Evolutionary conservation across 1,140 invertebrate genomes (phyloP), one percentile per base, ranked within the genome.

Genomic region (Elymnias hypermnestra): DNA sequence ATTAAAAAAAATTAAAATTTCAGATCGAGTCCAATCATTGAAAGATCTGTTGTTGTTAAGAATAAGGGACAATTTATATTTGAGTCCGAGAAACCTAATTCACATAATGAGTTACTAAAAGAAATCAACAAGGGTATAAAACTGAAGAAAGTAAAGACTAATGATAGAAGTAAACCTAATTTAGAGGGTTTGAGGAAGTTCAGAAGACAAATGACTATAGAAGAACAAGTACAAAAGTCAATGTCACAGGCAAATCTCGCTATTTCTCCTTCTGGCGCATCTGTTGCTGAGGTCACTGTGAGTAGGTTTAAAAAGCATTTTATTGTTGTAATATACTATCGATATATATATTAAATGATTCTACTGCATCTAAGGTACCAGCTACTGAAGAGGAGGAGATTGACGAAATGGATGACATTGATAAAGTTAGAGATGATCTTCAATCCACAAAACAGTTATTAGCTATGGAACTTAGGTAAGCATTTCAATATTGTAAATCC

Each of bases 381-480:
- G 53, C 87, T 8, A 57, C 88, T 25, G 87, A 90, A 50, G 85
- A 89, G 23, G 90, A 90, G 35, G 91, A 93, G 61, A 89, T 91
- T 12, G 93, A 94, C 65, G 94, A 95, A 57, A 90, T 94, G 89
- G 94, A 97, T 53, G 94, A 97, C 57, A 96, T 96, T 57, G 94
- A 96, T 63, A 94, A 93, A 70, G 91, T 95, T n/a, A 89, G 95
- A 47, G 95, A 97, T 62, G 95, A 96, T 76, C 87, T 97, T 22
- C 95, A 96, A 72, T 95, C 94, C 43, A 95, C 94, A 1, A 97
- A 97, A 83, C 94, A 96, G 83, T 92, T 96, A 88, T 83, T 97
- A 48, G 94, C 94, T 1, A 86, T 95, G 28, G 95, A 97, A 83
- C 81, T 96, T 50, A 89, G 84, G 84, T 85, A 67, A 57, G 23